Evolutionary conservation across 2,888 invertebrate genomes (phyloP).

Genomic region (Bombyx huttoni): DNA sequence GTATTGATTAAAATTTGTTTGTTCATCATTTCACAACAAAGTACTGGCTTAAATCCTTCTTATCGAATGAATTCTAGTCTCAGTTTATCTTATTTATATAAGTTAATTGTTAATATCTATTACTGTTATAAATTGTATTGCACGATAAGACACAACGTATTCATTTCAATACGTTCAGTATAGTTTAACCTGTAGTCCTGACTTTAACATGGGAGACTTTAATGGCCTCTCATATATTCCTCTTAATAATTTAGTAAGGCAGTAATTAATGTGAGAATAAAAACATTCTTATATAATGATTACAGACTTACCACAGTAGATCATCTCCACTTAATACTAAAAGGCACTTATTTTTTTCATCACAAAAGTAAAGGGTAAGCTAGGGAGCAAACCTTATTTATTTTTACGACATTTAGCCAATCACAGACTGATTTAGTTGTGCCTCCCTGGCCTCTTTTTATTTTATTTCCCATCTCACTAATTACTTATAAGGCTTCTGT

Average conservation of each 20-base stretch:
- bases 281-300: no score
- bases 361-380: neutral
- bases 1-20: slow-evolving; percentile 21
- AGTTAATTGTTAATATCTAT: no score
- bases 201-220: no score
- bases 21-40: slow-evolving; percentile 6
- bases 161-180: no score
- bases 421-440: neutral
- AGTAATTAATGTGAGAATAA: no score
- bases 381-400: neutral
- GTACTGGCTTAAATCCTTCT: neutral
- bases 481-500: neutral
- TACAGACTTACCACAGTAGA: neutral
- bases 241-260: no score
- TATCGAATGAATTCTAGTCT: neutral
- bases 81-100: no score
- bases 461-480: neutral
- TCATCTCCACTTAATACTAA: neutral
- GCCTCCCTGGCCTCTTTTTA: slow-evolving; percentile 1
- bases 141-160: no score
- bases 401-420: slow-evolving; percentile 2
- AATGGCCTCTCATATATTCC: no score
- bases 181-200: no score
- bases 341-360: neutral
- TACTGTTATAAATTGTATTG: no score